phyloP scores from a whole-genome alignment of 2,113 vertebrate genomes.

The Nibea coibor region DNA sequence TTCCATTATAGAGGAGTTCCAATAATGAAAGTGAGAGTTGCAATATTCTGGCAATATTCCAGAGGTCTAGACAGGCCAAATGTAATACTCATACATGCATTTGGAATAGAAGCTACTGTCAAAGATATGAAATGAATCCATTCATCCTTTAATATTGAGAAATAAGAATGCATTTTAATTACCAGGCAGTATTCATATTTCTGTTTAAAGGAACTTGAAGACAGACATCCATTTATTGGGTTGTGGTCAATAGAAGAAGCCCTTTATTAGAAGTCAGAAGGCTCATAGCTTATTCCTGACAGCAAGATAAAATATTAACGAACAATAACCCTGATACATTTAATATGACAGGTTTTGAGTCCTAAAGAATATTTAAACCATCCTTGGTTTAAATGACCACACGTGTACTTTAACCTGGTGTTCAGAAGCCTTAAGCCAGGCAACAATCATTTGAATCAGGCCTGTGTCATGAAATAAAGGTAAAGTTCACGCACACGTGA shows the following conservation, averaged over 20 bases:
- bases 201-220: not conserved
- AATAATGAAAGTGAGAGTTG: constrained; percentile 2
- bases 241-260: not conserved
- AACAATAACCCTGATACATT: not conserved
- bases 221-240: not conserved
- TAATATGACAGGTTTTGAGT: not conserved
- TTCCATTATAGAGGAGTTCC: not conserved
- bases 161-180: constrained; percentile 9
- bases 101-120: constrained; percentile 19
- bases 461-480: too few relatives aligned
- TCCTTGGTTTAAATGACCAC: not conserved
- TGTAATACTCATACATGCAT: constrained; percentile 13
- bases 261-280: not conserved
- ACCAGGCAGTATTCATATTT: not conserved
- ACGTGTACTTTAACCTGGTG: not conserved
- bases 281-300: not conserved
- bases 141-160: not conserved
- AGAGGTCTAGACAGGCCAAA: constrained; percentile 9
- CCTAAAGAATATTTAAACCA: not conserved
- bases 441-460: too few relatives aligned
- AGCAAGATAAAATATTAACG: not conserved
- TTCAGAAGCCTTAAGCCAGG: too few relatives aligned
- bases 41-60: not conserved
- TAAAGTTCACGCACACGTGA: too few relatives aligned
- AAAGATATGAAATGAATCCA: constrained; percentile 20